Conservation (phyloP, 2,797 vertebrate species). For the Hyperoplus immaculatus region DNA sequence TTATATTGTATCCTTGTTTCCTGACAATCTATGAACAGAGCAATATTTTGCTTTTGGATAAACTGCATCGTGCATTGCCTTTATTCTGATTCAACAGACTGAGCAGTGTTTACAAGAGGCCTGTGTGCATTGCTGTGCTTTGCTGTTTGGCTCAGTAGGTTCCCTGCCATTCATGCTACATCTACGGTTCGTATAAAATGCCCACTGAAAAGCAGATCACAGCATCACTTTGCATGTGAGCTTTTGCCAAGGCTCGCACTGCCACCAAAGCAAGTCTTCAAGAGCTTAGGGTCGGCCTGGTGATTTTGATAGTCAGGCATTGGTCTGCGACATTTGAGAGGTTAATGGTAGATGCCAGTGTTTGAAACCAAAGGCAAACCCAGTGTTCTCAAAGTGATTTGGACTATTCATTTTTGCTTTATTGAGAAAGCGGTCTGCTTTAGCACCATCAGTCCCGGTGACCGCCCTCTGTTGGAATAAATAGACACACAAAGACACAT, state of each 20-base stretch:
- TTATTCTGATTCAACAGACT: neutral
- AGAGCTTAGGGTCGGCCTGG: neutral
- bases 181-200: constrained; percentile 23
- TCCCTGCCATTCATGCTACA: constrained; percentile 11
- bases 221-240: neutral
- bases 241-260: neutral
- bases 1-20: neutral
- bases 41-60: neutral
- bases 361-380: constrained; percentile 16
- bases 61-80: neutral
- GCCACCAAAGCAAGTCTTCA: neutral
- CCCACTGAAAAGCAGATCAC: neutral
- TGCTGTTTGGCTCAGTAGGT: constrained; percentile 1
- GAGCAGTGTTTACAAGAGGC: constrained; percentile 6
- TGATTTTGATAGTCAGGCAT: constrained; percentile 21
- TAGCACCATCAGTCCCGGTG: neutral
- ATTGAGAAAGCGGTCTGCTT: neutral
- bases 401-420: neutral
- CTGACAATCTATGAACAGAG: neutral
- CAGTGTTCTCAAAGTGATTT: neutral
- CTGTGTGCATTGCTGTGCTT: constrained; percentile 16
- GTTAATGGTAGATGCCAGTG: constrained; percentile 15
- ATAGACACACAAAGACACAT: neutral
- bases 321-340: constrained; percentile 23
- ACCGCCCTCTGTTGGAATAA: neutral